Percentiles rank a stretch among this genome's conserved stretches.
phyloP scores from a whole-genome alignment of 2,113 vertebrate species.

The Zeus faber region DNA sequence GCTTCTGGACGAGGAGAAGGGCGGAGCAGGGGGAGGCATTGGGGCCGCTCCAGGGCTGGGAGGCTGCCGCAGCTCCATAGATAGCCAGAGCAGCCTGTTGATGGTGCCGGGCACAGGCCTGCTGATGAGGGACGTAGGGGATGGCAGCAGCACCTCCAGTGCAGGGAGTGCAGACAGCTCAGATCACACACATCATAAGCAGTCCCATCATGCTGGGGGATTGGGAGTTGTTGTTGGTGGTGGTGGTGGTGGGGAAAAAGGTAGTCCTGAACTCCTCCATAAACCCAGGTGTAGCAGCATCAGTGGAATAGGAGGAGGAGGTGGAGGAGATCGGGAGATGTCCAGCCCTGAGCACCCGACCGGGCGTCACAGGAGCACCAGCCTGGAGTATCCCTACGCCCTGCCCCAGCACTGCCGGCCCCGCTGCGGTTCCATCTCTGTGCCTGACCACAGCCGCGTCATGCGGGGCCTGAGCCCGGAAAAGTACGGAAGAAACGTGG shows the following conservation, averaged over 20 bases:
- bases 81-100: conserved; percentile 91
- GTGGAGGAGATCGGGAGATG: conserved; percentile 63
- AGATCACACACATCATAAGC: conserved; percentile 84
- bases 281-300: conserved; percentile 77
- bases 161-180: conserved; percentile 92
- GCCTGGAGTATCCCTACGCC: conserved; percentile 85
- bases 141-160: conserved; percentile 95
- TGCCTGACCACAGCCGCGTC: conserved; percentile 81
- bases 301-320: conserved; percentile 52
- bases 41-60: conserved; percentile 43
- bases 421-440: conserved; percentile 77
- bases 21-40: conserved; percentile 41
- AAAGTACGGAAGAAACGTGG: conserved; percentile 66
- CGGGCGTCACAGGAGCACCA: conserved; percentile 82
- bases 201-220: conserved; percentile 78
- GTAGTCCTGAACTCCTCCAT: conserved; percentile 86
- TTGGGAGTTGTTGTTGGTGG: conserved; percentile 45
- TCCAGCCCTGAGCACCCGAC: conserved; percentile 81
- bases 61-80: conserved; percentile 90
- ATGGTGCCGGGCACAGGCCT: conserved; percentile 75
- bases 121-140: conserved; percentile 86
- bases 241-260: conserved; percentile 51
- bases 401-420: conserved; percentile 72
- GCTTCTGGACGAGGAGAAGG: conserved; percentile 90
- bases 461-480: conserved; percentile 87